Evolutionary conservation across 2,797 vertebrate genomes (phyloP), one percentile per base, ranked within the genome.

Genomic region (Otus scops): DNA sequence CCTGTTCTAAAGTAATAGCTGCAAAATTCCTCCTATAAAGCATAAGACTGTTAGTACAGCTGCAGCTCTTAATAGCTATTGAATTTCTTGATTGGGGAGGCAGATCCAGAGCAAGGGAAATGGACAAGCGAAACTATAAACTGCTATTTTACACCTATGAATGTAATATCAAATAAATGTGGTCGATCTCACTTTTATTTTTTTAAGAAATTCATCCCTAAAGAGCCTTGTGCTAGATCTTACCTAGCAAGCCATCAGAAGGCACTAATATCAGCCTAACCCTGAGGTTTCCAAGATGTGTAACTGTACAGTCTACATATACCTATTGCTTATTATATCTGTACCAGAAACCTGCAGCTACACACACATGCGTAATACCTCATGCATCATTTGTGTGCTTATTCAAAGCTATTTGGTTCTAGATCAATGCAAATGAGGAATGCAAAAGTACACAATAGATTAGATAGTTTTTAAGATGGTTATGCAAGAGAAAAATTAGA

Each of bases 71-170:
- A 97, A 97, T 93, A 92, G 91, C 78, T 92, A 94, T 91, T 91
- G 87, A 95, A 97, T 97, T 94, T 95, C 95, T 94, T 95, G 93
- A 97, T 90, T 75, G 65, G 85, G 88, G 88, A 88, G 77, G 73
- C 89, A 92, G 86, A 88, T 95, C 88, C 85, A 90, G 85, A 92
- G 91, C 84, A 95, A 91, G 91, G 92, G 96, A 97, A 97, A 96
- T 32, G 85, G 85, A 94, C 95, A 96, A 95, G 93, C 93, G 92
- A 96, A 95, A 96, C 94, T 83, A 97, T 96, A 97, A 97, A 96
- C 84, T 89, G 92, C 93, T 96, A 92, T 96, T 97, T 97, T 94
- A 95, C 95, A 95, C 94, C 95, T 96, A 95, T 95, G 94, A 95
- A 93, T 89, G 89, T 95, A 96, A 92, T 95, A 95, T 96, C 95